Base-by-base conservation (phyloP, 2,113 vertebrate genomes). In the Prietella phreatophila region DNA sequence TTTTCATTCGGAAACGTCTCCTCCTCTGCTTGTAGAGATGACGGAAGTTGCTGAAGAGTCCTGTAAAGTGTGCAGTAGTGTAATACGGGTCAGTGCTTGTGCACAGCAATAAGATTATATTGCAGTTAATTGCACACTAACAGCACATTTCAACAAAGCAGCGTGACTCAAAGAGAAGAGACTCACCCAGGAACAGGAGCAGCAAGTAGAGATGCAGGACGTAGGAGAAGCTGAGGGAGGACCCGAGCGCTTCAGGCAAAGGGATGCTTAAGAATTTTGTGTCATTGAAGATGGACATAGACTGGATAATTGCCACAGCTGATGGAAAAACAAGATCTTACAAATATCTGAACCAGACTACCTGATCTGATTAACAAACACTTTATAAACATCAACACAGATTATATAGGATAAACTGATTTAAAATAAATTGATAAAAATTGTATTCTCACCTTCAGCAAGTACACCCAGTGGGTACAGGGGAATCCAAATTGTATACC, bases 401-500 rank as follows among this genome's bases (percentile, higher is more conserved):
- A n/a, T 17, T 22, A 22, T 71, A 36, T 1, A 58, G 5, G 14
- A 25, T 33, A 71, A 56, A 55, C 8, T 80, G 27, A 20, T 19
- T 80, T 53, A 22, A 14, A 50, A 50, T 50, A 50, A 50, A 50
- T 50, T 10, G 10, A 50, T 50, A 50, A 50, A 47, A 50, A 50
- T 50, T 50, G 7, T 79, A 27, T 61, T 75, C 90, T 39, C 94
- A 99, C 98, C 98, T 97, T 99, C 98, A 90, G 97, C 95, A 90
- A 98, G 88, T 71, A 93, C 94, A 58, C 98, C 98, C 27, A 99
- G 91, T 14, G 98, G 98, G 87, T 99, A 99, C 1, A 97, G 42
- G 4, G 98, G 98, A 76, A 99, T 98, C 97, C 97, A 99, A 91
- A 96, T 69, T 14, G 96, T 96, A 93, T 99, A 99, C 9, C 97